Base-by-base conservation (phyloP, 2,888 invertebrate genomes). In the Yponomeuta sedellus region DNA sequence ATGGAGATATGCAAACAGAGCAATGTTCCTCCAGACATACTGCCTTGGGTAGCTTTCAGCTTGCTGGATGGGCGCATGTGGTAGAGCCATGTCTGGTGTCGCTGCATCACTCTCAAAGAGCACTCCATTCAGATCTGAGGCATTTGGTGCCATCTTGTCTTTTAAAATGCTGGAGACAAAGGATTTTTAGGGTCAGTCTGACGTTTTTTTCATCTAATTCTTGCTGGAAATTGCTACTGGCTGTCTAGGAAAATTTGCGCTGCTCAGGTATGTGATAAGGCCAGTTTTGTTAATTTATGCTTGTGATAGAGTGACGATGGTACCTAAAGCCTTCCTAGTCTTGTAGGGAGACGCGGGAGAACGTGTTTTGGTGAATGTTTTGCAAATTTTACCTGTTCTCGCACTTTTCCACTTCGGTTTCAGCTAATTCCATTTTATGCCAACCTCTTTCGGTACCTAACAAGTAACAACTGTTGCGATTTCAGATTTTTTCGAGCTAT, bases 21-120 rank as follows among this genome's bases (percentile, higher is more conserved):
- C 83, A 64, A 97, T 95, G 79, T 97, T 97, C 71, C 95, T 92
- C 97, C 97, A 97, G 10, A 97, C 97, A 63, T 95, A 81, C 77
- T 93, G 86, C 56, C 91, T 78, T 68, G 93, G 93, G 61, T 91
- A 84, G 68, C 89, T 88, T 67, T 94, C 93, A 0, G 94, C 93
- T 71, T 83, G 81, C 68, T 83, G 81, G n/a, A 88, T 77, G 12
- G 90, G 85, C n/a, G 82, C 67, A 11, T 70, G 77, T 3, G 80
- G 72, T 12, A 92, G 79, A 0, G 86, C 91, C 73, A 91, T 71
- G 70, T 92, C 92, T 3, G 88, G 83, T 11, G 92, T 92, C 0
- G 82, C 81, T 12, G 88, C 91, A 68, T 92, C 92, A 28, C 78
- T 82, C 73, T 92, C 92, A 69, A 91, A 92, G 34, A 92, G 77